Base-by-base conservation (phyloP, 2,113 vertebrate genomes). In the Eonycteris spelaea region DNA sequence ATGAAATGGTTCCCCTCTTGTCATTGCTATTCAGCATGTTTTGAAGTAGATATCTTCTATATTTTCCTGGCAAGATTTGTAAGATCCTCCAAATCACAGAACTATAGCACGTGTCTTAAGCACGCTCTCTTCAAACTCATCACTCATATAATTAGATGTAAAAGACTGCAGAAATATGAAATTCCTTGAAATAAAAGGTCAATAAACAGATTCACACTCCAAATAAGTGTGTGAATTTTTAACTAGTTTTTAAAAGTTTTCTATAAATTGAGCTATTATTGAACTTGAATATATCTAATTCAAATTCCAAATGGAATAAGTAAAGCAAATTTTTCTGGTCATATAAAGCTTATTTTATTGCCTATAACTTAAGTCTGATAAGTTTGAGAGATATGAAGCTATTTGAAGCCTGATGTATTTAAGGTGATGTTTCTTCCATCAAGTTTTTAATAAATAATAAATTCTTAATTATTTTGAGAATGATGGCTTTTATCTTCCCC, bases 121-220 rank as follows among this genome's bases (percentile, higher is more conserved):
- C 63, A 63, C 15, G 68, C 51, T 51, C 22, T 94, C 53, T 40
- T 91, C 74, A 87, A 91, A 67, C 2, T 78, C 61, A 82, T 70
- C 83, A 90, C 28, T 86, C 51, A 86, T 63, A 78, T 78, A 86
- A 89, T 93, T 90, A 91, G 73, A 71, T 48, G 77, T 21, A 80
- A 95, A 91, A 43, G 19, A 83, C 63, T 65, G 0, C 55, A 94
- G 24, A 86, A 83, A 73, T 24, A 93, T 22, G 8, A 73, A 95
- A 61, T 93, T 96, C 59, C 38, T 90, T 74, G 21, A 94, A 51
- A 51, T 40, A 95, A 73, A 91, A 95, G 68, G 45, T 95, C 74
- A 94, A 2, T 65, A 43, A 88, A 79, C 48, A 94, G 11, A 79
- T 65, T 91, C 40, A 85, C 28, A 67, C 51, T 75, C 84, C 33